Evolutionary conservation across 2,797 vertebrate species (phyloP).

Genomic region (Heterohyrax brucei): DNA sequence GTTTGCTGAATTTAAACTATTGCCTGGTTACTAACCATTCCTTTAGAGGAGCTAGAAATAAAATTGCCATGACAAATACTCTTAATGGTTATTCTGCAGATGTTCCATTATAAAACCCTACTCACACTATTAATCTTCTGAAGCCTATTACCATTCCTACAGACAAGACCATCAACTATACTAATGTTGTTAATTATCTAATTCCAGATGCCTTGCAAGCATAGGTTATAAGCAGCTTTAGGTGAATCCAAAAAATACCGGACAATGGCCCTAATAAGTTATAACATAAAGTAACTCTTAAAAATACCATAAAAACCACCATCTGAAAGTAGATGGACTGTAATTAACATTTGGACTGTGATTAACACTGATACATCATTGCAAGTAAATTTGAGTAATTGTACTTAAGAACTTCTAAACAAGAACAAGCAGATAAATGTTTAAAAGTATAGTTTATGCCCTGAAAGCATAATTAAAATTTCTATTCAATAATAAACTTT

Average conservation of each 20-base stretch:
- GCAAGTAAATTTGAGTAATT: constrained; percentile 24
- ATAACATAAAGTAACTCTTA: not conserved
- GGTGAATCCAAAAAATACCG: constrained; percentile 25
- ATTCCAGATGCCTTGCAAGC: constrained; percentile 76
- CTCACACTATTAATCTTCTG: constrained; percentile 80
- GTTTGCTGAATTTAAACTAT: constrained; percentile 53
- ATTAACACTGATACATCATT: not conserved
- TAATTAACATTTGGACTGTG: not conserved
- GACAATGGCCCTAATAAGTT: not conserved
- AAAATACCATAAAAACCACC: not conserved
- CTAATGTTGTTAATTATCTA: constrained; percentile 83
- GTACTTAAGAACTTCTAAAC: not conserved
- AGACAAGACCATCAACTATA: constrained; percentile 83
- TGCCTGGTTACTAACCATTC: constrained; percentile 72
- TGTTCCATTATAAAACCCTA: constrained; percentile 83
- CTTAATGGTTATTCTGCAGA: constrained; percentile 85
- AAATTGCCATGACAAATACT: constrained; percentile 85
- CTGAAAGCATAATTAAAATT: not conserved
- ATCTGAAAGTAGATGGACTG: not conserved
- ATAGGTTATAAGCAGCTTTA: constrained; percentile 56
- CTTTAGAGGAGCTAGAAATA: constrained; percentile 71
- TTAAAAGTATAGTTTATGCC: not conserved
- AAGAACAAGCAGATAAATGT: not conserved
- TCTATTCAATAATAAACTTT: not conserved
- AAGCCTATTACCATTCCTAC: constrained; percentile 82